Percentiles rank a stretch among this genome's conserved stretches.
phyloP scores from a whole-genome alignment of 2,113 vertebrate species.

The Saguinus midas region DNA sequence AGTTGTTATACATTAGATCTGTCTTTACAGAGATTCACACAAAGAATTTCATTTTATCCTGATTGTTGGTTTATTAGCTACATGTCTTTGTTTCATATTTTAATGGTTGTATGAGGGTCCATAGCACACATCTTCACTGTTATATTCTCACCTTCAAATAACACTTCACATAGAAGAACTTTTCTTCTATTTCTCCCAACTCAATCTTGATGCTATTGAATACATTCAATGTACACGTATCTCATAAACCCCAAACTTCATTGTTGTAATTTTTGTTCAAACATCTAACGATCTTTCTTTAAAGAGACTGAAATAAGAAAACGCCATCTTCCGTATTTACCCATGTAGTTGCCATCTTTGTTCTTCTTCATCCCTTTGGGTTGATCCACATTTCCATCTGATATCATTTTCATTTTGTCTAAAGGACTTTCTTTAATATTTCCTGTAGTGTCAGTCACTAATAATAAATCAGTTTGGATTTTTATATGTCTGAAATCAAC shows the following conservation, averaged over 20 bases:
- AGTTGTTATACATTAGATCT: neutral
- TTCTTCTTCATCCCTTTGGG: neutral
- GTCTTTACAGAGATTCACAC: neutral
- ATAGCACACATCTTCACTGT: neutral
- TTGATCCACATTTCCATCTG: neutral
- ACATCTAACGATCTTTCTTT: neutral
- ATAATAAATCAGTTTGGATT: neutral
- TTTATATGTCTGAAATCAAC: neutral
- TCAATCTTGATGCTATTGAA: neutral
- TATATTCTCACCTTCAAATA: too few relatives aligned
- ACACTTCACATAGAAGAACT: neutral
- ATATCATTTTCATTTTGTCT: neutral
- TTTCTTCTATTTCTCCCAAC: neutral
- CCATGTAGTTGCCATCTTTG: rapidly evolving
- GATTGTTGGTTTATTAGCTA: neutral
- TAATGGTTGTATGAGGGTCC: too few relatives aligned
- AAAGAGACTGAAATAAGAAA: neutral
- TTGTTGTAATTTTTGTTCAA: neutral
- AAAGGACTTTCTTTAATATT: neutral
- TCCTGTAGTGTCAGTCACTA: neutral
- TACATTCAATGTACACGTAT: too few relatives aligned
- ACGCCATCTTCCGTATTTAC: neutral
- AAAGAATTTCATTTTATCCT: neutral
- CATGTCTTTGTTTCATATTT: neutral
- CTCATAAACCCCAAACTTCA: neutral